phyloP scores from a whole-genome alignment of 2,888 invertebrate species.

The Spodoptera exigua region DNA sequence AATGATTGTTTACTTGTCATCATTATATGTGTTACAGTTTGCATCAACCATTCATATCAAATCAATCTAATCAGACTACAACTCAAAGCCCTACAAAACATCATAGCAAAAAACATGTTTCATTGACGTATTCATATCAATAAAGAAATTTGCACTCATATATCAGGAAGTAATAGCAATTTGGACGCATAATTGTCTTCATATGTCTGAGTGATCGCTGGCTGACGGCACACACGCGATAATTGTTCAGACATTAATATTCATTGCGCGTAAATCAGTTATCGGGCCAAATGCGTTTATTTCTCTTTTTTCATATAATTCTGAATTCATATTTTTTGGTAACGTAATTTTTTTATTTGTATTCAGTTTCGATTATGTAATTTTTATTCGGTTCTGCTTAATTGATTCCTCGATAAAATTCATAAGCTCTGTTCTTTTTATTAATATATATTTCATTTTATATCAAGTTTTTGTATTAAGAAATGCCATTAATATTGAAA shows the following conservation, averaged over 20 bases:
- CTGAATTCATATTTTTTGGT: too few species aligned
- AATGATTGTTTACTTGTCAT: too few species aligned
- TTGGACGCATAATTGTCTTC: conserved; percentile 55
- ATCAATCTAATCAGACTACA: neutral
- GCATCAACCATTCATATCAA: too few species aligned
- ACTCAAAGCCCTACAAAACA: neutral
- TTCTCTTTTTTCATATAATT: conserved; percentile 19
- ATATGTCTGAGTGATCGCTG: conserved; percentile 38
- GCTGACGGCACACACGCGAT: conserved; percentile 44
- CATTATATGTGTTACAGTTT: too few species aligned
- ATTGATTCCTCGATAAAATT: too few species aligned
- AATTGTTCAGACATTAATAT: conserved; percentile 59
- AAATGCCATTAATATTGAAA: too few species aligned
- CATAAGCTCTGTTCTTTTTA: too few species aligned
- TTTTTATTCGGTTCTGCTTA: too few species aligned
- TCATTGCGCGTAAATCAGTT: conserved; percentile 59
- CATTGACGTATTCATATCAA: conserved; percentile 48
- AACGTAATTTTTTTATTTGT: too few species aligned
- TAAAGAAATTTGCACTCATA: conserved; percentile 40
- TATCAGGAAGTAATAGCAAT: conserved; percentile 53
- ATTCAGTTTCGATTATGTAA: too few species aligned
- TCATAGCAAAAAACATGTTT: conserved; percentile 27
- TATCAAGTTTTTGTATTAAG: too few species aligned
- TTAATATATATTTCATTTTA: too few species aligned
- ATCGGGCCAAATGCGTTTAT: conserved; percentile 40